These are phyloP conservation scores for Rattus rattus DNA, from an alignment of 2,113 vertebrate genomes.

Conservation along the genomic window DNA sequence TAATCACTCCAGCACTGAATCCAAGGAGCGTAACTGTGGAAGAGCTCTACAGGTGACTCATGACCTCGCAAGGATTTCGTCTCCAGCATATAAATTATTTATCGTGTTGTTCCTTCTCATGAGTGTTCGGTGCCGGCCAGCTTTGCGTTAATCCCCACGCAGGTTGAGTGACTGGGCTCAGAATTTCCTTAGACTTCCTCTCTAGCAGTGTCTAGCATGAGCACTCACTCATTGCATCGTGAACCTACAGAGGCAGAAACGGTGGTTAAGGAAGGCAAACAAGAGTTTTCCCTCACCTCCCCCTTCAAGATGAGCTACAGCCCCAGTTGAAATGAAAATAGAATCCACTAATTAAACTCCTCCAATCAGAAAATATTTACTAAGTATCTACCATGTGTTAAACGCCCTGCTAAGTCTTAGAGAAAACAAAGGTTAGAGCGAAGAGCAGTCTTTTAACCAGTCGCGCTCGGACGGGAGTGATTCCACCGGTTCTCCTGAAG, in stretches of 20 bases:
- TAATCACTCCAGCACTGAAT: slow-evolving; percentile 36
- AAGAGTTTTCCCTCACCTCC: slow-evolving; percentile 41
- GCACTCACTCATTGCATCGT: slow-evolving; percentile 26
- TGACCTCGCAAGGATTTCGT: not conserved
- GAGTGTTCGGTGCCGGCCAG: not conserved
- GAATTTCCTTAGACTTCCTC: slow-evolving; percentile 56
- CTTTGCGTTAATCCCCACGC: slow-evolving; percentile 37
- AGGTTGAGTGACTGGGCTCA: slow-evolving; percentile 38
- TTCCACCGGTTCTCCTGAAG: not conserved
- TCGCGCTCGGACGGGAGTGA: not conserved
- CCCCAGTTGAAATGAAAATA: slow-evolving; percentile 32
- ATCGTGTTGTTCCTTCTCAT: slow-evolving; percentile 57
- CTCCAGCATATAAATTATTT: slow-evolving; percentile 42
- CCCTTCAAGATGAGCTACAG: slow-evolving; percentile 41
- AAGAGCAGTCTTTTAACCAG: not conserved
- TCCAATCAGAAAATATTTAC: slow-evolving; percentile 38
- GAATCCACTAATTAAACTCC: slow-evolving; percentile 17
- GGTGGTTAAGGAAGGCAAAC: slow-evolving; percentile 21
- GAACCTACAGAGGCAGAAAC: not conserved
- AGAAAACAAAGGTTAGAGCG: not conserved
- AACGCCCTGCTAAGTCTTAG: not conserved
- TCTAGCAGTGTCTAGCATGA: slow-evolving; percentile 54
- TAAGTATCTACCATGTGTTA: not conserved
- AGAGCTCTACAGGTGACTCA: not conserved
- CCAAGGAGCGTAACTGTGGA: not conserved